Evolutionary conservation across 2,888 invertebrate genomes (phyloP).

Genomic region (Mellilla xanthometata): DNA sequence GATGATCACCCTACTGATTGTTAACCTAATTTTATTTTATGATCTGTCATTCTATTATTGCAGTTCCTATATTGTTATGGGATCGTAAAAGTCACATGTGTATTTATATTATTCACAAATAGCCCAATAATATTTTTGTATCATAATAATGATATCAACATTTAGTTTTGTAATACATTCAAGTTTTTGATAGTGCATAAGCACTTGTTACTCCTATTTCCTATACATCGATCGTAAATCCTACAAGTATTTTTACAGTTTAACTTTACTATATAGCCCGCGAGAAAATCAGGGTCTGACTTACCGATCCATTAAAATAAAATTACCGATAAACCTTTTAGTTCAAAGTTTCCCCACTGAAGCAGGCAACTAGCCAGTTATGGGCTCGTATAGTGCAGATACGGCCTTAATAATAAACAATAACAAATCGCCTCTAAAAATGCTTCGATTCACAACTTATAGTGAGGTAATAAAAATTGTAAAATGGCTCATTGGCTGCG

Average conservation of each 20-base stretch:
- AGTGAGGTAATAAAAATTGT: slow-evolving; percentile 5
- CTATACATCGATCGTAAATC: too few relatives aligned
- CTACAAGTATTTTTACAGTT: too few relatives aligned
- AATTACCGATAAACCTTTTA: slow-evolving; percentile 7
- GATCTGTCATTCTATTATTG: slow-evolving; percentile 15
- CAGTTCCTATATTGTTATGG: background rate
- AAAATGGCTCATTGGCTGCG: background rate
- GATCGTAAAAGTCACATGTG: background rate
- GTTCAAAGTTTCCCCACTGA: background rate
- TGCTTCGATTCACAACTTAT: slow-evolving; percentile 10
- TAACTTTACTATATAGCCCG: too few relatives aligned
- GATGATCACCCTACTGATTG: slow-evolving; percentile 1
- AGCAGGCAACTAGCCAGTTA: slow-evolving; percentile 1
- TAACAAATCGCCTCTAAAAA: slow-evolving; percentile 16
- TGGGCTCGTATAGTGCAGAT: slow-evolving; percentile 14
- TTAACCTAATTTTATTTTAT: slow-evolving; percentile 43
- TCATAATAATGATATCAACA: too few relatives aligned
- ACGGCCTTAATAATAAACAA: slow-evolving; percentile 20
- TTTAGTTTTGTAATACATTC: too few relatives aligned
- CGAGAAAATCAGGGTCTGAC: background rate
- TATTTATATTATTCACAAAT: too few relatives aligned
- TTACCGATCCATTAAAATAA: slow-evolving; percentile 2
- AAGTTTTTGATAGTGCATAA: too few relatives aligned
- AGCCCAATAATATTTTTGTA: too few relatives aligned
- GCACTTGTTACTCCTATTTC: too few relatives aligned